These are phyloP conservation scores for Thalpophila matura DNA, from an alignment of 2,888 invertebrate genomes.

Conservation along the genomic window DNA sequence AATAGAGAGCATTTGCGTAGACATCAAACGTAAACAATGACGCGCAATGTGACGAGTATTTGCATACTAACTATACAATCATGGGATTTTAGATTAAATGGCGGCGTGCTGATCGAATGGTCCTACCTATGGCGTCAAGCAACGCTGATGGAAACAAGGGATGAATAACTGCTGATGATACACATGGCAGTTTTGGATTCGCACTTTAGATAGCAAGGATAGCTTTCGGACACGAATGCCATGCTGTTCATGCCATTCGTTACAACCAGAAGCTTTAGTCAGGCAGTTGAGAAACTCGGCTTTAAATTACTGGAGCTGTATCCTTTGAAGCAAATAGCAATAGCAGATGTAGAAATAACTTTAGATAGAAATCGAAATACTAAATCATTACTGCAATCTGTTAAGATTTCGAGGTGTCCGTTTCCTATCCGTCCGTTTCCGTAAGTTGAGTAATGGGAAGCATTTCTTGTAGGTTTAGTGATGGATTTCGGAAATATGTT, in stretches of 20 bases:
- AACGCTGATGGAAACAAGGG: neutral
- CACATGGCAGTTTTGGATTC: neutral
- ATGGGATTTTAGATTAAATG: constrained; percentile 21
- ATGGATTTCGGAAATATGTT: too few relatives aligned
- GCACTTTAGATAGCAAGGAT: neutral
- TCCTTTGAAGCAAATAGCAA: too few relatives aligned
- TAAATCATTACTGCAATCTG: too few relatives aligned
- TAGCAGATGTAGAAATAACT: too few relatives aligned
- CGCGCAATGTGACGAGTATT: constrained; percentile 49
- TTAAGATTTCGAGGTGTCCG: too few relatives aligned
- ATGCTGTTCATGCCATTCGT: neutral
- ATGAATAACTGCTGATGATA: neutral
- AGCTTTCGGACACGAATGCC: neutral
- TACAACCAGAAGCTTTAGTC: too few relatives aligned
- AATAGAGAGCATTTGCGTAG: constrained; percentile 57
- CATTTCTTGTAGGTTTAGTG: too few relatives aligned
- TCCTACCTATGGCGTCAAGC: constrained; percentile 4
- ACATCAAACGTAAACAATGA: constrained; percentile 55
- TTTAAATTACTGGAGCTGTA: too few relatives aligned
- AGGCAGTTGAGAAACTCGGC: too few relatives aligned
- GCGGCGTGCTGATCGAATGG: constrained; percentile 20
- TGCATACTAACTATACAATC: constrained; percentile 36
- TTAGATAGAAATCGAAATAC: too few relatives aligned
- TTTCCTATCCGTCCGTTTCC: too few relatives aligned
- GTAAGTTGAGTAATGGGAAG: too few relatives aligned